phyloP scores from a whole-genome alignment of 37 sponge, comb jelly and placozoan genomes.

The Mnemiopsis leidyi region DNA sequence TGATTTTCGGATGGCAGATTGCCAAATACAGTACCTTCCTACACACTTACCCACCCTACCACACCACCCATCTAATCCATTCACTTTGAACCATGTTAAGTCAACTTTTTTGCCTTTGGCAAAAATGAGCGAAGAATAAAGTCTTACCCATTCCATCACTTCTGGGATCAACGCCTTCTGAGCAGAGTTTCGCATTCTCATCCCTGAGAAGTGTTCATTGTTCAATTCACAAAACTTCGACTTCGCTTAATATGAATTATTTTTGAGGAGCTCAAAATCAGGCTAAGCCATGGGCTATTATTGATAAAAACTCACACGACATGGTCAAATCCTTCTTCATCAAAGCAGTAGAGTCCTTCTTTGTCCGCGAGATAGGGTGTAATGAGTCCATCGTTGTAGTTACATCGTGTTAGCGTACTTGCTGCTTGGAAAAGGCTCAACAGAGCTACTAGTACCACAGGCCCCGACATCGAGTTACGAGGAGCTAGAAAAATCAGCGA shows the following conservation, averaged over 20 bases:
- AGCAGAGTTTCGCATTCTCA: background rate
- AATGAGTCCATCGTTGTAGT: background rate
- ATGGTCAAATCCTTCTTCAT: background rate
- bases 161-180: background rate
- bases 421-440: background rate
- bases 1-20: no score
- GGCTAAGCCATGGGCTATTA: no score
- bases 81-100: no score
- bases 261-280: no score
- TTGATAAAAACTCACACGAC: background rate
- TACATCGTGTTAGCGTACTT: background rate
- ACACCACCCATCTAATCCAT: no score
- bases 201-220: background rate
- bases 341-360: background rate
- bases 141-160: background rate
- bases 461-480: background rate
- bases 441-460: background rate
- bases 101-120: no score
- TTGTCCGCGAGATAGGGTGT: background rate
- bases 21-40: no score
- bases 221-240: no score
- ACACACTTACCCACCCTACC: no score
- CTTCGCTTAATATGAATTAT: no score
- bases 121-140: no score
- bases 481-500: no score